Percentiles rank a stretch among this genome's conserved stretches.
Conservation (phyloP, 2,113 vertebrate genomes). For the Toxostoma redivivum region DNA sequence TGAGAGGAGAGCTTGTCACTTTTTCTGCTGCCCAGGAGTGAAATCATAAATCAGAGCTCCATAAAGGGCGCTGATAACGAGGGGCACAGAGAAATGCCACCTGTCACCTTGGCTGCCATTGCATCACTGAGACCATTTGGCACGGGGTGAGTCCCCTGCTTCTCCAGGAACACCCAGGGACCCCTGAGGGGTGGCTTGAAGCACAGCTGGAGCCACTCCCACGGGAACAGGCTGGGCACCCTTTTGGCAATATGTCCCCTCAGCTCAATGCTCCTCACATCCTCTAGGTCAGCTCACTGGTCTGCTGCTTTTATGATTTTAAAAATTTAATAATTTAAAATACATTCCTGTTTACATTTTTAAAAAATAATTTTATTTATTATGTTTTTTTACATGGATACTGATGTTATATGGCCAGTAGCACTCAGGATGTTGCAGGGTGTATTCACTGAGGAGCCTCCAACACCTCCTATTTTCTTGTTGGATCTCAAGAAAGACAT, state of each 20-base stretch:
- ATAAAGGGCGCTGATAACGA: neutral
- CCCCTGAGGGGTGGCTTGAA: neutral
- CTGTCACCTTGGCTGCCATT: neutral
- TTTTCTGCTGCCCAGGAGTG: neutral
- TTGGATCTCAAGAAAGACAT: neutral
- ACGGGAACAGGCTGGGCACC: neutral
- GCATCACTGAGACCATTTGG: neutral
- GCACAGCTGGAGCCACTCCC: neutral
- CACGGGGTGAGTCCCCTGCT: neutral
- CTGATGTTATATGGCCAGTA: fast-evolving
- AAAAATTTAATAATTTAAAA: neutral
- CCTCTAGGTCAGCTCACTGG: neutral
- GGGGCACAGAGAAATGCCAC: neutral
- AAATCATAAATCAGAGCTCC: slow-evolving; percentile 25
- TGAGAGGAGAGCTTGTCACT: neutral
- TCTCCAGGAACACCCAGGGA: neutral
- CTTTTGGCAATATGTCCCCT: neutral
- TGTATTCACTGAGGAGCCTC: neutral
- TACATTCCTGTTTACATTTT: neutral
- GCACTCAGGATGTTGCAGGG: neutral
- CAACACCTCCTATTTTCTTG: fast-evolving
- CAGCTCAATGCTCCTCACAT: neutral
- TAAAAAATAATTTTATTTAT: neutral
- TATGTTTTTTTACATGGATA: neutral
- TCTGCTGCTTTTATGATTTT: neutral